A percentile compares a stretch with the other conserved stretches of the same genome.
Conservation (phyloP, 2,113 vertebrate genomes). For the Hypanus sabinus region DNA sequence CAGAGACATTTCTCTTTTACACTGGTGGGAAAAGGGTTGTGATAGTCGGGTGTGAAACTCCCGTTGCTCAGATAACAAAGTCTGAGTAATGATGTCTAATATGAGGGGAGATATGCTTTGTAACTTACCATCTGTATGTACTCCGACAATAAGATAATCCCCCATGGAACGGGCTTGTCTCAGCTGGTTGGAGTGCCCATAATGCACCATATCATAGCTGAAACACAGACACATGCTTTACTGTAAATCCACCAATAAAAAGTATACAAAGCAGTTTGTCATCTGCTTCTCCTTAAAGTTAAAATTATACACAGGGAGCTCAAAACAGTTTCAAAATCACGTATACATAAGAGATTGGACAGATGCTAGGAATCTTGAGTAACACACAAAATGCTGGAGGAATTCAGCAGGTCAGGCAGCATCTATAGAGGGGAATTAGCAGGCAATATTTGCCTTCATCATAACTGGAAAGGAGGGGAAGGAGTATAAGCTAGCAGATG, state of each 20-base stretch:
- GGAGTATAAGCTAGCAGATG: no score
- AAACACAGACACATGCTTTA: slow-evolving; percentile 33
- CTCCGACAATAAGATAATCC: slow-evolving; percentile 86
- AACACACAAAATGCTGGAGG: no score
- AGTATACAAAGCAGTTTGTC: not conserved
- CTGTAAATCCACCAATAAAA: not conserved
- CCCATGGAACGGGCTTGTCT: slow-evolving; percentile 94
- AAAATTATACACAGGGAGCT: not conserved
- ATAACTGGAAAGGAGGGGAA: no score
- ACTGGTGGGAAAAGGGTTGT: not conserved
- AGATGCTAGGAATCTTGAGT: no score
- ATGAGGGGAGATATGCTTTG: not conserved
- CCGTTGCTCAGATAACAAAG: not conserved
- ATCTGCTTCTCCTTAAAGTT: not conserved
- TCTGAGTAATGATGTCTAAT: not conserved
- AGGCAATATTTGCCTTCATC: no score
- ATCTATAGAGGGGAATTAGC: no score
- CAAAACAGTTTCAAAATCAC: no score
- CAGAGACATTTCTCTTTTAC: not conserved
- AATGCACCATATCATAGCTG: slow-evolving; percentile 98
- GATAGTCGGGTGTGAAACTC: not conserved
- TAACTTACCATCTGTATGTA: slow-evolving; percentile 85
- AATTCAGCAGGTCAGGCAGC: no score
- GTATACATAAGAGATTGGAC: not conserved
- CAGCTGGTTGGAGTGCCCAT: slow-evolving; percentile 95